Base-by-base conservation (phyloP, 2,888 invertebrate species). In the Leptopilina myrica region DNA sequence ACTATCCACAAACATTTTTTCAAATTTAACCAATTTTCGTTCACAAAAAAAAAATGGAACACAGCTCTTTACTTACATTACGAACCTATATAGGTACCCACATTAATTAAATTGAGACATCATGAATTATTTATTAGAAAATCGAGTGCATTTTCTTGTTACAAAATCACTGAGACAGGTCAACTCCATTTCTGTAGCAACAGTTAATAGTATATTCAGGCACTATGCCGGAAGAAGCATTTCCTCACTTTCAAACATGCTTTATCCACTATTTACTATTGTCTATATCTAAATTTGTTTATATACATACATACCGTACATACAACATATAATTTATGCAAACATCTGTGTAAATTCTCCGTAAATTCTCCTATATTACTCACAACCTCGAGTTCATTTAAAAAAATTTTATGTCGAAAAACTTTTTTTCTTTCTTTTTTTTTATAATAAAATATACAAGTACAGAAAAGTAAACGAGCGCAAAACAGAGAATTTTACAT, bases 101-200 rank as follows among this genome's bases (percentile, higher is more conserved):
- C 33, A 56, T 56, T 33, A 56, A 56, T 73, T 56, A 53, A 33
- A 43, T 56, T 14, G 56, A 20, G 73, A 56, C 26, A 56, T 56
- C 33, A 56, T 73, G 73, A 73, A 73, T 73, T 73, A 73, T 73
- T 73, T 56, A 73, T 56, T 56, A 73, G 73, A 40, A 73, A 56
- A 73, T 56, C 73, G 33, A 73, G 73, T 73, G 73, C 73, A 15
- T 73, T 73, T 73, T 73, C 73, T 73, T 73, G 56, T 73, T 56
- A 73, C 53, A 56, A 56, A 73, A 73, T 73, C 33, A 73, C 73
- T 56, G n/a, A 56, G 56, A 53, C 56, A 40, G 73, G 73, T 56
- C 73, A 73, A 40, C 33, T 40, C 40, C 56, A 73, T 56, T 73
- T 73, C 73, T 33, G n/a, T n/a, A 73, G 73, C 33, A 73, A 33